Evolutionary conservation across 2,888 invertebrate genomes (phyloP).

Genomic region (Bombyx huttoni): DNA sequence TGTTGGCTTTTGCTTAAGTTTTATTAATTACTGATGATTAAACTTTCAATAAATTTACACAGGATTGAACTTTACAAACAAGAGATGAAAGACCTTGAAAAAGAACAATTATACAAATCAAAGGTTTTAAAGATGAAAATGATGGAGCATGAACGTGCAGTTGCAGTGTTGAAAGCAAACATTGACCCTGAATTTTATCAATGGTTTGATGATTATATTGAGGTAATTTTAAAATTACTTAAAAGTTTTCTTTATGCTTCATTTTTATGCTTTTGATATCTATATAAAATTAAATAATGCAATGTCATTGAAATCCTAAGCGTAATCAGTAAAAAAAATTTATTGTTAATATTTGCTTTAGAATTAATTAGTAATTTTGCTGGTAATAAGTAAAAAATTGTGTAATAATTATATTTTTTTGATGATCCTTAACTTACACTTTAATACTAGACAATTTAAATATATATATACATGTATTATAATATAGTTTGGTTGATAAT

Average conservation of each 20-base stretch:
- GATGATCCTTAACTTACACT: too few relatives aligned
- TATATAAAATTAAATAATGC: too few relatives aligned
- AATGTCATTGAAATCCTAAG: too few relatives aligned
- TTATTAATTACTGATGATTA: neutral
- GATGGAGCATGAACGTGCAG: conserved; percentile 18
- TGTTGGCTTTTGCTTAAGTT: neutral
- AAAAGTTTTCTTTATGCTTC: too few relatives aligned
- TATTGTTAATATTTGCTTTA: too few relatives aligned
- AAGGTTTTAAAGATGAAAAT: conserved; percentile 20
- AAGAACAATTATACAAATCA: conserved; percentile 23
- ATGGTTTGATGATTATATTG: conserved; percentile 3
- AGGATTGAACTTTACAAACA: conserved; percentile 28
- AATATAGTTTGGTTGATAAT: neutral
- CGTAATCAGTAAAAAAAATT: too few relatives aligned
- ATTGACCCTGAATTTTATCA: conserved; percentile 2
- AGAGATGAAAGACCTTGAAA: conserved; percentile 20
- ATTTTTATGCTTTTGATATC: too few relatives aligned
- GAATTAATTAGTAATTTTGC: too few relatives aligned
- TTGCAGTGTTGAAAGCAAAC: conserved; percentile 1
- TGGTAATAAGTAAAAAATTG: too few relatives aligned
- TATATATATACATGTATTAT: too few relatives aligned
- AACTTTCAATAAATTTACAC: conserved; percentile 11
- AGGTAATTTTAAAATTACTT: conserved; percentile 2
- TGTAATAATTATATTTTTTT: too few relatives aligned
- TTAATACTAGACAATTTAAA: too few relatives aligned